phyloP scores from a whole-genome alignment of 2,888 invertebrate species.

The Ochropleura plecta region DNA sequence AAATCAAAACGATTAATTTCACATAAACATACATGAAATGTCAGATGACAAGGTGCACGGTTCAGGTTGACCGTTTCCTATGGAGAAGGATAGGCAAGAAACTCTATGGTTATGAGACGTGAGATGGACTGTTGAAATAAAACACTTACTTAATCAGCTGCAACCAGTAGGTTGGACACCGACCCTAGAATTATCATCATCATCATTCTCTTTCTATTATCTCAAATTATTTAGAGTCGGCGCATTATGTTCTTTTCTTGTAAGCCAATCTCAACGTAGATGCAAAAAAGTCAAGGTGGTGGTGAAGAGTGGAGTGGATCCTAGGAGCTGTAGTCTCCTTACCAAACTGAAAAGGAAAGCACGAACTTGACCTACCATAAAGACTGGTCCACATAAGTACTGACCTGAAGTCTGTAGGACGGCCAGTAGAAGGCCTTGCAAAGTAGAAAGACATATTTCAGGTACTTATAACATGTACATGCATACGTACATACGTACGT shows the following conservation, averaged over 20 bases:
- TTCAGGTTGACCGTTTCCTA: neutral
- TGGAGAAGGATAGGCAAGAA: neutral
- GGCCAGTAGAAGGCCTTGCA: too few relatives aligned
- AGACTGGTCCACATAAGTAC: neutral
- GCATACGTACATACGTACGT: too few relatives aligned
- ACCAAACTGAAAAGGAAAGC: neutral
- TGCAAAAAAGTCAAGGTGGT: neutral
- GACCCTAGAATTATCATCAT: too few relatives aligned
- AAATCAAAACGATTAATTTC: neutral
- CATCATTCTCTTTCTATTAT: too few relatives aligned
- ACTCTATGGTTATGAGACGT: neutral
- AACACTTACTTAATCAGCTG: neutral
- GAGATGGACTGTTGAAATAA: neutral
- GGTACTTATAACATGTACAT: neutral
- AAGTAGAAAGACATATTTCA: neutral
- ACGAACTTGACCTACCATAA: neutral
- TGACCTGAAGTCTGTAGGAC: neutral
- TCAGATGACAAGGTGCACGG: neutral
- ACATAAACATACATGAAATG: neutral
- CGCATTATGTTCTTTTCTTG: too few relatives aligned
- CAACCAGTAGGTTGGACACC: neutral
- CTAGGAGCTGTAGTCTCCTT: neutral
- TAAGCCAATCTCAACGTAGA: neutral
- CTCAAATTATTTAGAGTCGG: too few relatives aligned
- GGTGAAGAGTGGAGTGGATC: neutral